Base-by-base conservation (phyloP, 92 coral and sea anemone genomes). In the Galaxea fascicularis region DNA sequence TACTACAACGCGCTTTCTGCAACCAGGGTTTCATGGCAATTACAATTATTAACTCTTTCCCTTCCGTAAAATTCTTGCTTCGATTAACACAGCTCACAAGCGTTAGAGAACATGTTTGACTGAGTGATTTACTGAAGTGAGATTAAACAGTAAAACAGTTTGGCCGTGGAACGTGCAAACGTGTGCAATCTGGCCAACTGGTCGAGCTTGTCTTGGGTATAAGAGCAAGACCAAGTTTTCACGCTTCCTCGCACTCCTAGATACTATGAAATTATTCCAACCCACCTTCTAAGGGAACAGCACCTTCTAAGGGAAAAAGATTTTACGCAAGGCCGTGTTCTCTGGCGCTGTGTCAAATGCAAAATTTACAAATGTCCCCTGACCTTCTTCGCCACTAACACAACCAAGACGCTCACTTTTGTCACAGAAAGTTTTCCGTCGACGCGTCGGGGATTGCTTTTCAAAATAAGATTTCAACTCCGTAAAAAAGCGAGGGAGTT, bases 401-500 rank as follows among this genome's bases (percentile, higher is more conserved):
- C 28, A 24, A 17, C n/a, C 13, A 6, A 31, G 44, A 49, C 26
- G 47, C 28, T n/a, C 20, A n/a, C 21, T 24, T 75, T 31, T 15
- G 24, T 11, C 11, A 30, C 22, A 58, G 81, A 58, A 16, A 30
- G 54, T 20, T 64, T 17, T 46, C 74, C 25, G 72, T 78, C 68
- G 63, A 28, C 25, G 41, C 59, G 68, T 17, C 59, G 66, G 47
- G 71, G 14, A 70, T 57, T 18, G 18, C 70, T 57, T 52, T 71
- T 69, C 65, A 71, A 69, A 57, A 71, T 51, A 27, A 82, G 86
- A 57, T 70, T 54, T 71, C 14, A 82, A 82, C 56, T 58, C 77
- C 69, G 77, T 41, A 57, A 39, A 82, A 82, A 82, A 70, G 86
- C 78, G 86, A 82, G 86, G 86, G 86, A 82, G 86, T 82, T 82